Conservation (phyloP, 35 echinoderm and acorn worm genomes). For the Eucidaris tribuloides region DNA sequence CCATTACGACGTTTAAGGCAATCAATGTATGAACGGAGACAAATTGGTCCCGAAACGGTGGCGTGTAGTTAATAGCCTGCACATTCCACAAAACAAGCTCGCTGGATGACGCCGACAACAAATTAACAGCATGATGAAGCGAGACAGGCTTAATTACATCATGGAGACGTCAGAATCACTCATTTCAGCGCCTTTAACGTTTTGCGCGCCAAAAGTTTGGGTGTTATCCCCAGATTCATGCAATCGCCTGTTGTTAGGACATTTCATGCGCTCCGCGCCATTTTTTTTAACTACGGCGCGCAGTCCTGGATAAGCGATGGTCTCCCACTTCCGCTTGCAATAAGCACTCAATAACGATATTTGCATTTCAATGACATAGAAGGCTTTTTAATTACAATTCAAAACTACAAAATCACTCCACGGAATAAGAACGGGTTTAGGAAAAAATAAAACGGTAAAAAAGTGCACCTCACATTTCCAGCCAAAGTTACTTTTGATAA, state of each 20-base stretch:
- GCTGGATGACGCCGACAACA: conserved; percentile 23
- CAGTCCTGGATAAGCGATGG: too few relatives aligned
- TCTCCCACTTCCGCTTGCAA: not conserved
- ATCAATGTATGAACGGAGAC: conserved; percentile 31
- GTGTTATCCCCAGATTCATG: too few relatives aligned
- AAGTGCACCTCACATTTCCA: conserved; percentile 10
- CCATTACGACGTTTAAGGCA: conserved; percentile 29
- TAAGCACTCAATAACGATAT: not conserved
- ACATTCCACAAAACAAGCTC: conserved; percentile 30
- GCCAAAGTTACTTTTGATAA: not conserved
- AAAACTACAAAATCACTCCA: conserved; percentile 23
- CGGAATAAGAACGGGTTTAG: conserved; percentile 10
- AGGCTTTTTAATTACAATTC: conserved; percentile 16
- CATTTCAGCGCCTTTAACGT: too few relatives aligned
- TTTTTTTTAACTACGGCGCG: too few relatives aligned
- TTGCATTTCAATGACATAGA: conserved; percentile 4
- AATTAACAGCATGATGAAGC: conserved; percentile 28
- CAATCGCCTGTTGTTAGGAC: too few relatives aligned
- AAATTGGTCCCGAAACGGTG: conserved; percentile 32
- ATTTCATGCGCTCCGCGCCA: not conserved
- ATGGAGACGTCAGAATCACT: not conserved
- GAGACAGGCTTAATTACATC: conserved; percentile 24
- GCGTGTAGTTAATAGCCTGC: conserved; percentile 22
- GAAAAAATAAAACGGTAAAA: not conserved
- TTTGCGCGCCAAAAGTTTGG: too few relatives aligned